A percentile compares a stretch with the other conserved stretches of the same genome.
These are phyloP conservation scores for Aulostomus chinensis DNA, from an alignment of 2,797 vertebrate species.

Conservation along the genomic window DNA sequence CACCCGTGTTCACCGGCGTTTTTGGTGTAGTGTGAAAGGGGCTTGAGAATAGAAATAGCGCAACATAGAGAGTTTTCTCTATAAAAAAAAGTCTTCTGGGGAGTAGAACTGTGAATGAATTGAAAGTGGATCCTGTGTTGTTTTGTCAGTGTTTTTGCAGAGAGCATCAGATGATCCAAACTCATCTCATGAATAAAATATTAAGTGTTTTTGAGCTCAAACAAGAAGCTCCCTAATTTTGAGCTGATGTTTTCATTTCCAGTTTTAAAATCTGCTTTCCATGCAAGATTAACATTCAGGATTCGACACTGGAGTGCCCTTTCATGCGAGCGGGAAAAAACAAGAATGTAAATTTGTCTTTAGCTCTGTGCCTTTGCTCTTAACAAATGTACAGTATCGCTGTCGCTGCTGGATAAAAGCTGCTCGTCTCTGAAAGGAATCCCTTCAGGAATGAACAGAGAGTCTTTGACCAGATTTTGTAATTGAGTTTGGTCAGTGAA, in stretches of 20 bases:
- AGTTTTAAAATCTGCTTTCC: slow-evolving; percentile 35
- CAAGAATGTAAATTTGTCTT: slow-evolving; percentile 22
- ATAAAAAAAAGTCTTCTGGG: no score
- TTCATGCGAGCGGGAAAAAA: background rate
- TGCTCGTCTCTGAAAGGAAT: background rate
- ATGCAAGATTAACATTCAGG: slow-evolving; percentile 35
- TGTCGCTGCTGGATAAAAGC: background rate
- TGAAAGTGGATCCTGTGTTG: no score
- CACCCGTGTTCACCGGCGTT: no score
- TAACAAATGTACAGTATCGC: slow-evolving; percentile 4
- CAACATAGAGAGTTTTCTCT: no score
- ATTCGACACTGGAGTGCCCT: background rate
- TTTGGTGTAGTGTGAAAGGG: no score
- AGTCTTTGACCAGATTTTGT: background rate
- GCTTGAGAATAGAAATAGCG: no score
- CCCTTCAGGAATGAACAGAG: background rate
- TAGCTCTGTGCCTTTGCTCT: slow-evolving; percentile 3
- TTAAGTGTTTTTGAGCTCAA: slow-evolving; percentile 39
- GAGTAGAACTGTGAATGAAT: no score
- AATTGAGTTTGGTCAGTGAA: background rate
- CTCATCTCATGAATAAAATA: slow-evolving; percentile 51
- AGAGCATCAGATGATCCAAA: slow-evolving; percentile 13
- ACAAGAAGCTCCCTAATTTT: slow-evolving; percentile 44
- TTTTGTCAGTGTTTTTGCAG: background rate
- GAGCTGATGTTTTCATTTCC: slow-evolving; percentile 54